These are phyloP conservation scores for Paramormyrops hopkinsi DNA, from an alignment of 2,797 vertebrate species.

Conservation along the genomic window DNA sequence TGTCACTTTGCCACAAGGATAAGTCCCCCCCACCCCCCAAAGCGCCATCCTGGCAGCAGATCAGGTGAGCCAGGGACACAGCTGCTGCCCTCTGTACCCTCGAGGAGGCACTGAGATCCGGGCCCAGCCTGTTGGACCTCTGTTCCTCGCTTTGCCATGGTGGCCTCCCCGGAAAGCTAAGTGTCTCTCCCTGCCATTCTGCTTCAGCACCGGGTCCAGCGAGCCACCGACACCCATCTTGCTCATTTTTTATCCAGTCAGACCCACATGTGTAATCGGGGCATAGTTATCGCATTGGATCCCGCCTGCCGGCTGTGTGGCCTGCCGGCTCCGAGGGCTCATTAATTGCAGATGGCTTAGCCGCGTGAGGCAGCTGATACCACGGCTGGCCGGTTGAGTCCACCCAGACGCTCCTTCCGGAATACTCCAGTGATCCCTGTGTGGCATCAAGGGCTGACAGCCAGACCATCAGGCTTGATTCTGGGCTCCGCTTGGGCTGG, in stretches of 20 bases:
- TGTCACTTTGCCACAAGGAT: background rate
- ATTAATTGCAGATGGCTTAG: slow-evolving; percentile 1
- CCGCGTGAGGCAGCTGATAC: background rate
- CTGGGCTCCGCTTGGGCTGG: background rate
- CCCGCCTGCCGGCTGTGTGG: background rate
- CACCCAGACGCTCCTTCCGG: background rate
- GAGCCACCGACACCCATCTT: background rate
- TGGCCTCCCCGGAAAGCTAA: background rate
- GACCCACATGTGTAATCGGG: background rate
- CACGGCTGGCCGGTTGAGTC: background rate
- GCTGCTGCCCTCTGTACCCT: background rate
- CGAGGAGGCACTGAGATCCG: background rate
- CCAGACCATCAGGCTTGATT: background rate
- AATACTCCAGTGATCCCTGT: background rate
- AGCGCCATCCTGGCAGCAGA: background rate
- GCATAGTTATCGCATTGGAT: background rate
- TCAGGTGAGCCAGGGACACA: background rate
- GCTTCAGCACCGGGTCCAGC: background rate
- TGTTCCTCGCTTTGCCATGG: background rate
- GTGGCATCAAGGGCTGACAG: background rate
- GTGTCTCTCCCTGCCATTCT: background rate
- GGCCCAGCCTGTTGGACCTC: background rate
- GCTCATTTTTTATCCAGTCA: background rate
- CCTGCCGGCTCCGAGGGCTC: background rate
- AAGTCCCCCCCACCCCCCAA: background rate